These are phyloP conservation scores for Bombus confusus DNA, from an alignment of 1,140 invertebrate genomes.

Conservation along the genomic window DNA sequence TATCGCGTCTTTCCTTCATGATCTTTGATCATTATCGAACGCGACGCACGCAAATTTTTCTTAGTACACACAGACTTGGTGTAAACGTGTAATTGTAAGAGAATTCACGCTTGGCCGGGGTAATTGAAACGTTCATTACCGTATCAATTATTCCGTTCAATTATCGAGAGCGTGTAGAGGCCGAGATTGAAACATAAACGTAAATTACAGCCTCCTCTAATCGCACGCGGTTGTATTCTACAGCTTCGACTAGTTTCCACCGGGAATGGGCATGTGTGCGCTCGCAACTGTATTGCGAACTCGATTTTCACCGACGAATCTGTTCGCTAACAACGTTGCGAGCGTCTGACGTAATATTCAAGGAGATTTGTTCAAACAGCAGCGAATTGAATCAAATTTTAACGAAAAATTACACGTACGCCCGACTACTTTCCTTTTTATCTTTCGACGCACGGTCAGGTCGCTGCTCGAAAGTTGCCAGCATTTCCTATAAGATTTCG, in stretches of 20 bases:
- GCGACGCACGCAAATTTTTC: background rate
- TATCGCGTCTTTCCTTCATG: background rate
- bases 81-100: too few species aligned
- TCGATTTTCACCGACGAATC: background rate
- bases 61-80: too few species aligned
- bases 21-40: background rate
- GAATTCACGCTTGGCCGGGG: conserved; percentile 35
- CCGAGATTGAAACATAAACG: conserved; percentile 69
- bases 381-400: background rate
- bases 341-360: background rate
- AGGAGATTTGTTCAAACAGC: background rate
- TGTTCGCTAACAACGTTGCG: background rate
- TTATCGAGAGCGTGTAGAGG: conserved; percentile 64
- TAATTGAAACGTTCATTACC: conserved; percentile 60
- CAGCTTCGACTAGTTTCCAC: conserved; percentile 22
- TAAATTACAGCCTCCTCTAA: conserved; percentile 60
- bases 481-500: too few species aligned
- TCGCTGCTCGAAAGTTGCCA: too few species aligned
- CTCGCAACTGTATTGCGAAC: background rate
- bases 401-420: background rate
- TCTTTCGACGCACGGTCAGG: too few species aligned
- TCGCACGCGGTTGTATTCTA: conserved; percentile 38
- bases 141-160: conserved; percentile 71
- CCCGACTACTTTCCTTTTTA: too few species aligned
- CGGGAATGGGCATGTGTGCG: background rate